Evolutionary conservation across 2,797 vertebrate species (phyloP).

Genomic region (Anabas testudineus): DNA sequence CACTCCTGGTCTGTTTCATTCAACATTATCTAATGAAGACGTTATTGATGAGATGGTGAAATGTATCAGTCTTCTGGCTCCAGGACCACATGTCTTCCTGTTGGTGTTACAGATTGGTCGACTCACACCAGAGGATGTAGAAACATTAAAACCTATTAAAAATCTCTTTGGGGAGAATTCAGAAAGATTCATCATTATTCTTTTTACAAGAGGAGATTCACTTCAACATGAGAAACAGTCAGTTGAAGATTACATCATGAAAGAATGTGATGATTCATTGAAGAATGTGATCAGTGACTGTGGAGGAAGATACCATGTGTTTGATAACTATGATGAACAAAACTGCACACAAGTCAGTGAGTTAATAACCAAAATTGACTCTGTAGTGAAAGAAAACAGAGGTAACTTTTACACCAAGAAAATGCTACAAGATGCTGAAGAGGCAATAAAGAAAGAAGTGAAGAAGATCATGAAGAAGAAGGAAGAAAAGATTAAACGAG

Average conservation of each 20-base stretch:
- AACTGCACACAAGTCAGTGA: slow-evolving; percentile 19
- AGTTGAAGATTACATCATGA: slow-evolving; percentile 19
- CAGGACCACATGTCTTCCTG: too few species aligned
- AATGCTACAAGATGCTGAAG: slow-evolving; percentile 47
- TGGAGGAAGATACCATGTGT: slow-evolving; percentile 45
- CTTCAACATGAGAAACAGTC: rapidly evolving
- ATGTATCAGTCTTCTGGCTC: slow-evolving; percentile 51
- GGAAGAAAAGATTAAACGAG: too few species aligned
- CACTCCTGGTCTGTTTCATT: slow-evolving; percentile 54
- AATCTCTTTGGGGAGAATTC: slow-evolving; percentile 31
- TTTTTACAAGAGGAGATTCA: slow-evolving; percentile 32
- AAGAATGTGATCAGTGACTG: slow-evolving; percentile 29
- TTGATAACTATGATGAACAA: rapidly evolving
- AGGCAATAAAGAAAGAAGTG: slow-evolving; percentile 11
- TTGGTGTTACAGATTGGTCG: slow-evolving; percentile 35
- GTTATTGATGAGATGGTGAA: slow-evolving; percentile 32
- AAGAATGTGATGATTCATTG: background rate
- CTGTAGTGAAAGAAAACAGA: background rate
- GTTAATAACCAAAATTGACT: background rate
- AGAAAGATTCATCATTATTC: slow-evolving; percentile 38
- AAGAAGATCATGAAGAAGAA: slow-evolving; percentile 12
- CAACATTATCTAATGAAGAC: background rate
- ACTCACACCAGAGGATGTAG: slow-evolving; percentile 36
- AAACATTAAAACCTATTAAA: slow-evolving; percentile 32
- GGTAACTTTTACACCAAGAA: slow-evolving; percentile 44